Percentiles rank a stretch among this genome's conserved stretches.
These are phyloP conservation scores for Microctonus brassicae DNA, from an alignment of 2,888 invertebrate genomes.

Conservation along the genomic window DNA sequence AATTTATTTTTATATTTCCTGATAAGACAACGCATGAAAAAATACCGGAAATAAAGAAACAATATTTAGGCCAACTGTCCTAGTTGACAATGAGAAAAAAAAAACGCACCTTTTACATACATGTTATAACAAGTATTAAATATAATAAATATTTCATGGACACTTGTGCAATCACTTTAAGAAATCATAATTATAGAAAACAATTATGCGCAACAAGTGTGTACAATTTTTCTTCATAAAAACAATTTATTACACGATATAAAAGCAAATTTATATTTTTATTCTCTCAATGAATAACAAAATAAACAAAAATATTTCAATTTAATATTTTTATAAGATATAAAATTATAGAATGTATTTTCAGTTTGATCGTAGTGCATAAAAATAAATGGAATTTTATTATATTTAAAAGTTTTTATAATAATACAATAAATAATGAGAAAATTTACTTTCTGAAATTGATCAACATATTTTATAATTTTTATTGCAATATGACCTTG, in stretches of 20 bases:
- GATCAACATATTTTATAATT: background rate
- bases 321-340: too few relatives aligned
- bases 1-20: background rate
- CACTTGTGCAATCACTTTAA: constrained; percentile 8
- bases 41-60: background rate
- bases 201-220: constrained; percentile 22
- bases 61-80: background rate
- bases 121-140: background rate
- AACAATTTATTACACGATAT: background rate
- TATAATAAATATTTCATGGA: background rate
- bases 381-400: too few relatives aligned
- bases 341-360: too few relatives aligned
- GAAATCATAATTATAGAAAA: constrained; percentile 12
- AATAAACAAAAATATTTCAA: too few relatives aligned
- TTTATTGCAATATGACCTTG: constrained; percentile 25
- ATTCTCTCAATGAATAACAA: too few relatives aligned
- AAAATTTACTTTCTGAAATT: background rate
- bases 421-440: too few relatives aligned
- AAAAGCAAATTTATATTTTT: too few relatives aligned
- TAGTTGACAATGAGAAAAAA: background rate
- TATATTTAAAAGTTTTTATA: too few relatives aligned
- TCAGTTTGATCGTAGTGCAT: too few relatives aligned
- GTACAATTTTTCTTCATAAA: background rate
- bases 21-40: background rate
- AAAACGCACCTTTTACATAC: background rate